phyloP scores from a whole-genome alignment of 2,888 invertebrate genomes.

The Limnephilus lunatus region DNA sequence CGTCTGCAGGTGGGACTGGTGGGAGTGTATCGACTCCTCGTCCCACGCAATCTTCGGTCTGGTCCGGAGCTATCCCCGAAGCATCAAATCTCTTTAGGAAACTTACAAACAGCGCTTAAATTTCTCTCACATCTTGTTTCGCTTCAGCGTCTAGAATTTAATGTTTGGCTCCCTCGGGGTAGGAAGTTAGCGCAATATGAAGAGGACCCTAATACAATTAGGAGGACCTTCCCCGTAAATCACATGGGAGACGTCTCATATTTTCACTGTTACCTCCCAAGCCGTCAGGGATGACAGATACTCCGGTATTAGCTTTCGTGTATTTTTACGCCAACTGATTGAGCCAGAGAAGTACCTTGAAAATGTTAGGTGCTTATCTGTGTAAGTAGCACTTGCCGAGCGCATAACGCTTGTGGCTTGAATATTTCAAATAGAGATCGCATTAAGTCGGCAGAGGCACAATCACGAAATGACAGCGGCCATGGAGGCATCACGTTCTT shows the following conservation, averaged over 20 bases:
- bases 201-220: constrained; percentile 43
- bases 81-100: constrained; percentile 27
- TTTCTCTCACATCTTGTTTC: constrained; percentile 21
- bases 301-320: not conserved
- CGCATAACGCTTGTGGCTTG: constrained; percentile 22
- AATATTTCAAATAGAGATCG: constrained; percentile 33
- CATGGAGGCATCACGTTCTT: constrained; percentile 40
- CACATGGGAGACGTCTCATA: constrained; percentile 17
- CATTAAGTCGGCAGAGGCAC: constrained; percentile 16
- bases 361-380: not conserved
- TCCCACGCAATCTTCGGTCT: constrained; percentile 14
- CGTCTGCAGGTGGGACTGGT: not conserved
- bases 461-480: constrained; percentile 44
- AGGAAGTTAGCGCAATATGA: constrained; percentile 26
- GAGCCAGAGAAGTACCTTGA: not conserved
- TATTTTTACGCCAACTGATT: not conserved
- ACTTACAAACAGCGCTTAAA: constrained; percentile 41
- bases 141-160: constrained; percentile 24
- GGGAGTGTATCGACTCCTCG: not conserved
- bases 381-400: not conserved
- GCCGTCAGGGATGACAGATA: constrained; percentile 10
- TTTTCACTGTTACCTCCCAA: not conserved
- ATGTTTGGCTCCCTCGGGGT: constrained; percentile 7
- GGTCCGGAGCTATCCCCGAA: not conserved
- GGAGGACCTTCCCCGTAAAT: constrained; percentile 31